Base-by-base conservation (phyloP, 2,797 vertebrate genomes). In the Thalassophryne amazonica region DNA sequence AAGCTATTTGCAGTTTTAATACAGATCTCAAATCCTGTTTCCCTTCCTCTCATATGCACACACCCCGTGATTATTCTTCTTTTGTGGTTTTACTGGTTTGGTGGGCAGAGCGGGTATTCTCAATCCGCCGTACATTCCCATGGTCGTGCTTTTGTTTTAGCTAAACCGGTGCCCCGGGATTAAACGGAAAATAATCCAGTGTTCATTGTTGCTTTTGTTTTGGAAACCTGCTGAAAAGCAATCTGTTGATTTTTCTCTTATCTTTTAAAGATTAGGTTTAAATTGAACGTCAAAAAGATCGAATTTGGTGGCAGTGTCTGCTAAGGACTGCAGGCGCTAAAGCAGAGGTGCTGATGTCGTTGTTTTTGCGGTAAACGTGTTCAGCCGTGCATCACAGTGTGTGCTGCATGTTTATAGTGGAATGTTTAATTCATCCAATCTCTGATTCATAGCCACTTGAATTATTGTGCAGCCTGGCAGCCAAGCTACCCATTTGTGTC, bases 1-100 rank as follows among this genome's bases (percentile, higher is more conserved):
- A 87, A 85, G 83, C 85, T 85, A 87, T 91, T 88, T 88, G 73
- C 81, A 80, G 86, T 86, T 89, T 88, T 86, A 88, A 89, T 88
- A 89, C 87, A 88, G 85, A 90, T 88, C 78, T 88, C 78, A 88
- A 90, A 89, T 89, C 87, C 87, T 3, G 59, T 74, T 81, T 80
- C 37, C 59, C 51, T 71, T 80, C 78, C 73, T 69, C 46, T 73
- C 51, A 16, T 12, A 12, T 22, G 42, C 24, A 49, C 46, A 38
- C 31, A 21, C 18, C 33, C 34, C 21, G 21, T 46, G 57, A 73
- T 84, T 81, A 76, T 81, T 79, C 63, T 64, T 75, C 74, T 78
- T 85, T 81, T 84, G 81, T 84, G 76, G 66, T 74, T 74, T 70
- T 40, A 71, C 67, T 22, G 70, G 67, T 71, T 80, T 60, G 69